Conservation (phyloP, 2,113 vertebrate genomes). For the Hipposideros armiger region DNA sequence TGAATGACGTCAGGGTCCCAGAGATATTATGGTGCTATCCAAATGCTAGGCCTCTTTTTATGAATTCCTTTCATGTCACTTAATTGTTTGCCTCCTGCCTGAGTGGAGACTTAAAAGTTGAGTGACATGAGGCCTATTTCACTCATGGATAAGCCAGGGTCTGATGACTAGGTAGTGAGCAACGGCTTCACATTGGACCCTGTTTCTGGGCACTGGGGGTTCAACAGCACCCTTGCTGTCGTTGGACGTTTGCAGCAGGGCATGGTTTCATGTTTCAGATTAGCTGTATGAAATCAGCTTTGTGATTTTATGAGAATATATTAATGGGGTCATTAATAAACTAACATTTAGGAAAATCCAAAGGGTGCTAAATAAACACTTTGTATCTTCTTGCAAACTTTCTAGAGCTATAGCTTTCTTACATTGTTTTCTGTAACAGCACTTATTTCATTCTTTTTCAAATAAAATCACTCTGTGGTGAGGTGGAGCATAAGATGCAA, state of each 20-base stretch:
- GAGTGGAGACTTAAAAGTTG: background rate
- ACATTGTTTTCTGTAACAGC: slow-evolving; percentile 20
- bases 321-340: slow-evolving; percentile 42
- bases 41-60: background rate
- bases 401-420: background rate
- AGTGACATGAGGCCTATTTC: background rate
- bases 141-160: background rate
- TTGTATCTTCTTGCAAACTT: slow-evolving; percentile 18
- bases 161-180: background rate
- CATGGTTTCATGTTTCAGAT: background rate
- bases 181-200: rapidly evolving
- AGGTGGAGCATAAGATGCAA: background rate
- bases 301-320: slow-evolving; percentile 19
- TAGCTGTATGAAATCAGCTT: background rate
- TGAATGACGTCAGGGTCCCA: background rate
- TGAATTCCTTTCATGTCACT: background rate
- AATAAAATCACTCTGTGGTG: background rate
- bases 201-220: background rate
- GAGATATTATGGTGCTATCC: background rate
- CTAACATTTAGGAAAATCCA: background rate
- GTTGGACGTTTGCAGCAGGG: rapidly evolving
- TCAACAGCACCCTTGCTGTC: background rate
- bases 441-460: background rate
- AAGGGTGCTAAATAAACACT: background rate
- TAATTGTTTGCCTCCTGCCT: background rate